A percentile compares a stretch with the other conserved stretches of the same genome.
These are phyloP conservation scores for Dromaius novaehollandiae DNA, from an alignment of 2,113 vertebrate genomes.

Conservation along the genomic window DNA sequence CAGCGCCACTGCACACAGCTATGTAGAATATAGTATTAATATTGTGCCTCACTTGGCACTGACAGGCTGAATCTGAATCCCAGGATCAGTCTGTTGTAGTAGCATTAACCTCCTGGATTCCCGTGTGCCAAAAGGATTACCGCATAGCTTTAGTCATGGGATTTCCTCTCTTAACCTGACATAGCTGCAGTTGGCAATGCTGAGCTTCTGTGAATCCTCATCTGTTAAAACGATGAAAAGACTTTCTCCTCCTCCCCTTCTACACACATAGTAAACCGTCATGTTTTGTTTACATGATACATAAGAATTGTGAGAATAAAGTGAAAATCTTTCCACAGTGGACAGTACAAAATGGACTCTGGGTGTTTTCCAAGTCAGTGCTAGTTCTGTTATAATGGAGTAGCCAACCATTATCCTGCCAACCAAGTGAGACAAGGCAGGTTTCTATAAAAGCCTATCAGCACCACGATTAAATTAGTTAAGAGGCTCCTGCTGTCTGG, in stretches of 20 bases:
- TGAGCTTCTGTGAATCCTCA: not conserved
- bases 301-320: not conserved
- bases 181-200: not conserved
- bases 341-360: not conserved
- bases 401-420: not conserved
- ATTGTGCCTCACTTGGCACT: not conserved
- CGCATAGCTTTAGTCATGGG: rapidly evolving
- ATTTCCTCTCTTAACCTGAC: not conserved
- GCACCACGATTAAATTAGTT: not conserved
- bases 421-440: not conserved
- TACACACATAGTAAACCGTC: not conserved
- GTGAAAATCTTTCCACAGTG: not conserved
- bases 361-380: not conserved
- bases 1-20: not conserved
- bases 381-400: not conserved
- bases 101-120: not conserved
- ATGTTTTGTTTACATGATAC: not conserved
- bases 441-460: not conserved
- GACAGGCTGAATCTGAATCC: not conserved
- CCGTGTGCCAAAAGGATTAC: not conserved
- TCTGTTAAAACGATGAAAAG: not conserved
- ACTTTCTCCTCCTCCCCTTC: not conserved
- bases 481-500: not conserved
- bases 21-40: not conserved
- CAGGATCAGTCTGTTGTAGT: not conserved